These are phyloP conservation scores for Clistopyga incitator DNA, from an alignment of 2,888 invertebrate genomes.

Conservation along the genomic window DNA sequence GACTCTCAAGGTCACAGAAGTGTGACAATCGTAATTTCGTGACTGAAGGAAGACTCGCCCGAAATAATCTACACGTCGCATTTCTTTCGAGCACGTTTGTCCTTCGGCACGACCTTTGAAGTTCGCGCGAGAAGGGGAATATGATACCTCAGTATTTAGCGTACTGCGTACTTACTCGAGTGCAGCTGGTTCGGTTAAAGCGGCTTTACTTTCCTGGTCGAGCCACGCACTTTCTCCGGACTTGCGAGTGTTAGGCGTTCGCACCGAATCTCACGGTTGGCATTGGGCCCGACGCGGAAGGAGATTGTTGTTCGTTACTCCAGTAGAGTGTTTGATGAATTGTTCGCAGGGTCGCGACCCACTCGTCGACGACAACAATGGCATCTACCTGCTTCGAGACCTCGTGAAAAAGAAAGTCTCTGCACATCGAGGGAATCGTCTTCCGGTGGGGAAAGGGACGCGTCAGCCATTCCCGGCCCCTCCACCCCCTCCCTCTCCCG, in stretches of 20 bases:
- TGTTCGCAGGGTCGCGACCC: conserved; percentile 48
- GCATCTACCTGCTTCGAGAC: conserved; percentile 66
- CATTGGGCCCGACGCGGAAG: background rate
- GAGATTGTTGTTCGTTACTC: background rate
- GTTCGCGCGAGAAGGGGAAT: background rate
- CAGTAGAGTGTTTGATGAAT: background rate
- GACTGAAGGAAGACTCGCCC: background rate
- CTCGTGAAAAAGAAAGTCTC: conserved; percentile 41
- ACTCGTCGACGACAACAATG: conserved; percentile 59
- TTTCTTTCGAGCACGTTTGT: conserved; percentile 22
- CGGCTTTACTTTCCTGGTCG: background rate
- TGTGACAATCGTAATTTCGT: conserved; percentile 23
- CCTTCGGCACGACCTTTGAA: background rate
- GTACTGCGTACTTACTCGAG: background rate
- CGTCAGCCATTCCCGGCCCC: background rate
- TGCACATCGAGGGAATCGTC: conserved; percentile 30
- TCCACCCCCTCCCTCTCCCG: background rate
- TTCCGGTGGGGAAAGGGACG: conserved; percentile 8
- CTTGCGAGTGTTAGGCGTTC: conserved; percentile 6
- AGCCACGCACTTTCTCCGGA: conserved; percentile 33
- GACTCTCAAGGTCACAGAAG: background rate
- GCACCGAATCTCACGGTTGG: background rate
- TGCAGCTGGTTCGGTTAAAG: background rate
- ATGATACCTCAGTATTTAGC: background rate
- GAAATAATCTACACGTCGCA: conserved; percentile 1